Base-by-base conservation (phyloP, 2,797 vertebrate genomes). In the Octomys mimax region DNA sequence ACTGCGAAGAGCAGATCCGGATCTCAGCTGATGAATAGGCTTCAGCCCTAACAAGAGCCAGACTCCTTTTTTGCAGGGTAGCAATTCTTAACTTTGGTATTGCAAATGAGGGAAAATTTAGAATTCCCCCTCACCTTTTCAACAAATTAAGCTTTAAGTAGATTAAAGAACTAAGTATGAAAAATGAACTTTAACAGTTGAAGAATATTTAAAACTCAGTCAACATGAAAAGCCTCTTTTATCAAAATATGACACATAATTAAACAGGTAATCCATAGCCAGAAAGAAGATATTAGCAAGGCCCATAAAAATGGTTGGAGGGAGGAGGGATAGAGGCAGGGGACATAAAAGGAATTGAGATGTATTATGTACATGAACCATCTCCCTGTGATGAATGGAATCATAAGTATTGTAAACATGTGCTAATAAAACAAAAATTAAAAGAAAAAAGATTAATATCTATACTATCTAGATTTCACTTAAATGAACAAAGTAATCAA, bases 141-240 rank as follows among this genome's bases (percentile, higher is more conserved):
- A 86, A 68, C 78, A 78, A 91, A 94, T 91, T 83, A 82, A 93
- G 21, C 6, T 88, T 28, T 24, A 19, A 52, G 2, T 78, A 11
- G 64, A 91, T 75, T 91, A 81, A 87, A 92, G 21, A 91, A 33
- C 9, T 75, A 24, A 46, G 49, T 39, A 24, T 73, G 46, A 64
- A 49, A 82, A 95, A 54, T 11, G 95, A 95, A 90, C 22, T 87
- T 87, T 26, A 57, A 80, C 70, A 77, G 49, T 78, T 89, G 75
- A 94, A 95, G 31, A 90, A 81, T 81, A 70, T 81, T 70, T 82
- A 82, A 89, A 96, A 83, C 6, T 94, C 33, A 75, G 8, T 82
- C 82, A 91, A 89, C 49, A 57, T 68, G 77, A 80, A 90, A 83
- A 83, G 33, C 33, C 31, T 52, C 11, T 62, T 19, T 93, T 77